Evolutionary conservation across 2,888 invertebrate species (phyloP).

Genomic region (Cynaeus angustus): DNA sequence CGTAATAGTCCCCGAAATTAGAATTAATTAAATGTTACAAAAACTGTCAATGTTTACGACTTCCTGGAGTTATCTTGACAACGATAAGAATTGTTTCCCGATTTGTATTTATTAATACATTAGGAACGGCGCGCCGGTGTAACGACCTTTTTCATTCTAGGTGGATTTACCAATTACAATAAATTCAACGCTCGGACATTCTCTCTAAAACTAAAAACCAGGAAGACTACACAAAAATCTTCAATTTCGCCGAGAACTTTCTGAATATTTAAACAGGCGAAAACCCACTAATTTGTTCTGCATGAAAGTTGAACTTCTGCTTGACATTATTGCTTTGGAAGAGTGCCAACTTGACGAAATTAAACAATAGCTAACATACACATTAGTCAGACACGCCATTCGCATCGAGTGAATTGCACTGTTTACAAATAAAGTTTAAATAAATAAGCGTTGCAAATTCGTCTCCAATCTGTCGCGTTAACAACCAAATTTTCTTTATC

Average conservation of each 20-base stretch:
- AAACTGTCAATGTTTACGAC: background rate
- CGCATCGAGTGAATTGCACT: slow-evolving; percentile 42
- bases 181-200: no score
- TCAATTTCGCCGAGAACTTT: slow-evolving; percentile 59
- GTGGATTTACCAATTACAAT: no score
- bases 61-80: no score
- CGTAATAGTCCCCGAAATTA: background rate
- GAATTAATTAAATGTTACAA: background rate
- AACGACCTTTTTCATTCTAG: no score
- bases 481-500: slow-evolving; percentile 1
- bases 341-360: slow-evolving; percentile 67
- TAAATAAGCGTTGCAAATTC: background rate
- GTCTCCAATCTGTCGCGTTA: background rate
- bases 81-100: no score
- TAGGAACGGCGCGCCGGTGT: no score
- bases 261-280: slow-evolving; percentile 65
- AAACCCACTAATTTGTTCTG: slow-evolving; percentile 68
- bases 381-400: slow-evolving; percentile 43
- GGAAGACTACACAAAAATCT: no score
- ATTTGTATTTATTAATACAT: no score
- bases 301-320: slow-evolving; percentile 67
- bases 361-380: slow-evolving; percentile 66
- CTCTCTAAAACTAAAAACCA: no score
- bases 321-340: slow-evolving; percentile 67
- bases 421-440: slow-evolving; percentile 43